Conservation (phyloP, 2,797 vertebrate species). For the Triplophysa bombifrons region DNA sequence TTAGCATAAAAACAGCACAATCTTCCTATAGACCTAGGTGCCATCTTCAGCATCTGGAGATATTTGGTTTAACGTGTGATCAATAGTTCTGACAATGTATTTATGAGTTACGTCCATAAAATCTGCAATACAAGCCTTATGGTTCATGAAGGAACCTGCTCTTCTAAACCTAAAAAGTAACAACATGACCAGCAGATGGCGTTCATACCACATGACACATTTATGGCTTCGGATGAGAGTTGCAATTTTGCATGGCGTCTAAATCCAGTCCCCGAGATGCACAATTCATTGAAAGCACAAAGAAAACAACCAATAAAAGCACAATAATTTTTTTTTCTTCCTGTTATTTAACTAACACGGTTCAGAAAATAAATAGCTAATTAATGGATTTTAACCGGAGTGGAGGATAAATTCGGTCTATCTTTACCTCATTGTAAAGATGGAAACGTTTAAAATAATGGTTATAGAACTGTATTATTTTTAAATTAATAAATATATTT, state of each 20-base stretch:
- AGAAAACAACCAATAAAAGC: background rate
- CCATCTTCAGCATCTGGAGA: too few relatives aligned
- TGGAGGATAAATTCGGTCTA: background rate
- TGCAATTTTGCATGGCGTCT: background rate
- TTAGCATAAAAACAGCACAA: background rate
- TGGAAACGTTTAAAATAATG: background rate
- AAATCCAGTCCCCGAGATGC: background rate
- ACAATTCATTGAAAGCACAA: constrained; percentile 11
- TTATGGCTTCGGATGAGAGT: background rate
- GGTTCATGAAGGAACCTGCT: background rate
- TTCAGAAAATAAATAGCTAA: background rate
- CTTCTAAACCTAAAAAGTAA: background rate
- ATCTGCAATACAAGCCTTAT: background rate
- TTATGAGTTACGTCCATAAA: background rate
- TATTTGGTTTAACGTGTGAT: background rate
- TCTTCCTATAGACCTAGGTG: too few relatives aligned
- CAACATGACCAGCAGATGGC: constrained; percentile 17
- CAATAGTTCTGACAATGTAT: too few relatives aligned
- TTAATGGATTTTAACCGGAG: background rate
- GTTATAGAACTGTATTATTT: background rate
- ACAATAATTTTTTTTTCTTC: background rate
- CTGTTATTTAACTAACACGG: background rate
- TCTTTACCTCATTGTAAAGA: background rate
- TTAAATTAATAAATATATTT: background rate
- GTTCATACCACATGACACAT: constrained; percentile 3